These are phyloP conservation scores for Paracanthobrama guichenoti DNA, from an alignment of 2,113 vertebrate species.

Conservation along the genomic window DNA sequence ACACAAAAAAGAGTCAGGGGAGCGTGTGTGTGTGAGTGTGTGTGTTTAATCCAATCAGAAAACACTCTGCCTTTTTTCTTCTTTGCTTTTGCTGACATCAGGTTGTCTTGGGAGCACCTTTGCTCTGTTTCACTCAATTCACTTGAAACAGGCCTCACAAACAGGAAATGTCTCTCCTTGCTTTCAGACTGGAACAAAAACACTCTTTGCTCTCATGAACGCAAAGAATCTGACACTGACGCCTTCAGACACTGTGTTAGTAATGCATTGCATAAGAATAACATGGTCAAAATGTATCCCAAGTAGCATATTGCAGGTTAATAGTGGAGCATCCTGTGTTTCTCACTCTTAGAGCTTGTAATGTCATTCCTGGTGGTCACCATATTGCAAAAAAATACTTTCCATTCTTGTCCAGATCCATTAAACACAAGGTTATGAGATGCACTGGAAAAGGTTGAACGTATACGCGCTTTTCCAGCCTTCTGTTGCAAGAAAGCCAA, in stretches of 20 bases:
- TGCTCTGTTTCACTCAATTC: background rate
- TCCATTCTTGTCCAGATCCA: background rate
- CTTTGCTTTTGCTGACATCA: background rate
- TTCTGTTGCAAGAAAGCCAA: background rate
- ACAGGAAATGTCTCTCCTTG: background rate
- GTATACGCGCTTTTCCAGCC: background rate
- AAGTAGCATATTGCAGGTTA: background rate
- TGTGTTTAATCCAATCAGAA: background rate
- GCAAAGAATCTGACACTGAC: background rate
- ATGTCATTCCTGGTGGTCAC: background rate
- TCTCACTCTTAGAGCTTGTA: background rate
- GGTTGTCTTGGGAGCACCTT: conserved; percentile 10
- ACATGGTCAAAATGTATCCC: background rate
- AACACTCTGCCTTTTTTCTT: background rate
- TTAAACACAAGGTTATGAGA: background rate
- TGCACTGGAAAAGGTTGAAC: background rate
- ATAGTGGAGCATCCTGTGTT: background rate
- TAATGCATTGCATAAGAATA: background rate
- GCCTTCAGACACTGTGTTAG: background rate
- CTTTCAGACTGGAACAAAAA: background rate
- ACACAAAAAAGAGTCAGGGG: background rate
- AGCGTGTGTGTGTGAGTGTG: background rate
- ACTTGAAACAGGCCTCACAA: background rate
- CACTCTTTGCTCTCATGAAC: background rate
- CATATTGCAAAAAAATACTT: background rate